phyloP scores from a whole-genome alignment of 2,888 invertebrate species.

The Lasioglossum pauxillum region DNA sequence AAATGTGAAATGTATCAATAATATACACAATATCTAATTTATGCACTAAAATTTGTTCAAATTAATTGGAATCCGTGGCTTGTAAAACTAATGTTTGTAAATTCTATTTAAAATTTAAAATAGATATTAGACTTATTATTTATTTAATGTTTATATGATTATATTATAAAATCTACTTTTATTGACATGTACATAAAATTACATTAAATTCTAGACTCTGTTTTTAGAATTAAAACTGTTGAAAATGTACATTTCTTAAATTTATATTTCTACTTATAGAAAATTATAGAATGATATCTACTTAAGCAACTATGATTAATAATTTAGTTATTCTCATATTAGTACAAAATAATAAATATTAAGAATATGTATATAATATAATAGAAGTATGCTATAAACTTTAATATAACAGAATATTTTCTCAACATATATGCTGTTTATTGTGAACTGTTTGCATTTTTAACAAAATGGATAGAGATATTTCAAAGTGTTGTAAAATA shows the following conservation, averaged over 20 bases:
- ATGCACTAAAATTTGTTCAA: conserved; percentile 39
- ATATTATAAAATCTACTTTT: conserved; percentile 64
- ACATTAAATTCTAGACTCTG: conserved; percentile 74
- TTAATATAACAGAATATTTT: conserved; percentile 34
- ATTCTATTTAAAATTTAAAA: conserved; percentile 51
- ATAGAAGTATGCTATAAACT: conserved; percentile 11
- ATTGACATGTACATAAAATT: conserved; percentile 62
- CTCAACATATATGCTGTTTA: conserved; percentile 24
- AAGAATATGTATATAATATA: conserved; percentile 55
- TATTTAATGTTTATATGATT: conserved; percentile 56
- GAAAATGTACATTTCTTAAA: conserved; percentile 42
- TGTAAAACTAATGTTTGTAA: conserved; percentile 34
- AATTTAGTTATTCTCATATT: conserved; percentile 61
- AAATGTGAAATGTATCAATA: background rate
- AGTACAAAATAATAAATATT: conserved; percentile 71
- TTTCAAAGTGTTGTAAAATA: conserved; percentile 16
- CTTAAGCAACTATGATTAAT: conserved; percentile 50
- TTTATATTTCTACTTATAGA: conserved; percentile 35
- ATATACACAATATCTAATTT: conserved; percentile 38
- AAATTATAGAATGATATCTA: conserved; percentile 44
- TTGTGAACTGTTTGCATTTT: conserved; percentile 26
- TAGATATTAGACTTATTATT: conserved; percentile 42
- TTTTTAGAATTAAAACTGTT: conserved; percentile 68
- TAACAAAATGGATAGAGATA: conserved; percentile 18
- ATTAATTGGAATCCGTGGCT: conserved; percentile 12